Conservation (phyloP, 2,888 invertebrate species). For the Melanostoma mellinum region DNA sequence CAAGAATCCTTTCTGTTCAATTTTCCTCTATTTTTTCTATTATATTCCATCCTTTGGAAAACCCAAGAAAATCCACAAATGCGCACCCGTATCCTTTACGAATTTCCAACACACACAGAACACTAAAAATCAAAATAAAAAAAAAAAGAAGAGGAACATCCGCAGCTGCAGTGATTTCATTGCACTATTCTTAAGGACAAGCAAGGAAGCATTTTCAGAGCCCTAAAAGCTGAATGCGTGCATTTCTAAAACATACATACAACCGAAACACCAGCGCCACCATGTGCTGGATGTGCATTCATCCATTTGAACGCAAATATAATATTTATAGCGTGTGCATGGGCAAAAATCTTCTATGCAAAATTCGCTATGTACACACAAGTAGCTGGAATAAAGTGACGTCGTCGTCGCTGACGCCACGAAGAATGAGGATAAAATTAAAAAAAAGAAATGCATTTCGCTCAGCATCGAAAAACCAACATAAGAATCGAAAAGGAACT, state of each 20-base stretch:
- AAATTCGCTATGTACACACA: constrained; percentile 51
- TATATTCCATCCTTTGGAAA: constrained; percentile 17
- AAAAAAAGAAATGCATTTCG: constrained; percentile 57
- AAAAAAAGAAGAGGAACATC: constrained; percentile 19
- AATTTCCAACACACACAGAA: constrained; percentile 17
- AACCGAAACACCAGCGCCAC: constrained; percentile 1
- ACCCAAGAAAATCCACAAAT: constrained; percentile 52
- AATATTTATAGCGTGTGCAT: constrained; percentile 68
- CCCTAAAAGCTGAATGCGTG: constrained; percentile 11
- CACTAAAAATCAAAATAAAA: neutral
- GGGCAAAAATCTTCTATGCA: constrained; percentile 64
- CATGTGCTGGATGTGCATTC: constrained; percentile 49
- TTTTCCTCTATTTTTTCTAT: constrained; percentile 25
- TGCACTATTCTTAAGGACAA: constrained; percentile 41
- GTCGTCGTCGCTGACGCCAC: too few species aligned
- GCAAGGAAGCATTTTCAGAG: constrained; percentile 26
- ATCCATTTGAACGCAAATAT: constrained; percentile 66
- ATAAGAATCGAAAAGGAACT: constrained; percentile 49
- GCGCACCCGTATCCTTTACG: constrained; percentile 60
- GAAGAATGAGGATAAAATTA: constrained; percentile 2
- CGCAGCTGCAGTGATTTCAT: constrained; percentile 60
- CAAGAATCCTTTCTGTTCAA: constrained; percentile 6
- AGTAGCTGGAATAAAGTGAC: constrained; percentile 12
- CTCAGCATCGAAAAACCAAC: constrained; percentile 39
- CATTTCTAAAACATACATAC: neutral